Base-by-base conservation (phyloP, 2,888 invertebrate species). In the Eristalis arbustorum region DNA sequence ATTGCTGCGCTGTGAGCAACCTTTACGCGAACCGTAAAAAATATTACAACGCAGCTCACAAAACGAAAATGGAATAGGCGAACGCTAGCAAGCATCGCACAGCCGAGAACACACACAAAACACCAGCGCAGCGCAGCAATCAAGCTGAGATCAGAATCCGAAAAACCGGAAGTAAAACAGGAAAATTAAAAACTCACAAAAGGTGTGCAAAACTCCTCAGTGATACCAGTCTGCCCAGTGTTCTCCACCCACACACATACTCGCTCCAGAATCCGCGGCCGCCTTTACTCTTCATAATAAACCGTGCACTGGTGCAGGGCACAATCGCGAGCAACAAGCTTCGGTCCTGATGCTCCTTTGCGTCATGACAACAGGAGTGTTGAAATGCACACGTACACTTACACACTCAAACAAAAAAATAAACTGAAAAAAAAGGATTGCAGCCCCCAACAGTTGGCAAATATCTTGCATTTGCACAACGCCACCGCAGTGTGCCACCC, bases 131-230 rank as follows among this genome's bases (percentile, higher is more conserved):
- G 74, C 78, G 37, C 78, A 79, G 89, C 91, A 91, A 92, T 92
- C 91, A 91, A 89, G 90, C 90, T 90, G 90, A 92, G 90, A 91
- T 92, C 91, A 90, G 91, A 92, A 91, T 92, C 68, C 91, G 91
- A 90, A 91, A 92, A 91, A 90, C 92, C 92, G 92, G 92, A 92
- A 92, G 91, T 92, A 92, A 92, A 92, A 92, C 92, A 92, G 92
- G 92, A 92, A 92, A 92, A 92, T 92, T 92, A 92, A 92, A 85
- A 92, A 90, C 90, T 91, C 90, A 91, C 91, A 91, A 91, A 92
- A 91, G 92, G 90, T 91, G 91, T 90, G 90, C 89, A 89, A 64
- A 76, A 49, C 40, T 31, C 31, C 59, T 23, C 31, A 13, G 3
- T 13, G 61, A 42, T 23, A 28, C 23, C 14, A 18, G 6, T 8